A percentile compares a stretch with the other conserved stretches of the same genome.
phyloP scores from a whole-genome alignment of 2,888 invertebrate genomes.

The Agonopterix alstromeriana region DNA sequence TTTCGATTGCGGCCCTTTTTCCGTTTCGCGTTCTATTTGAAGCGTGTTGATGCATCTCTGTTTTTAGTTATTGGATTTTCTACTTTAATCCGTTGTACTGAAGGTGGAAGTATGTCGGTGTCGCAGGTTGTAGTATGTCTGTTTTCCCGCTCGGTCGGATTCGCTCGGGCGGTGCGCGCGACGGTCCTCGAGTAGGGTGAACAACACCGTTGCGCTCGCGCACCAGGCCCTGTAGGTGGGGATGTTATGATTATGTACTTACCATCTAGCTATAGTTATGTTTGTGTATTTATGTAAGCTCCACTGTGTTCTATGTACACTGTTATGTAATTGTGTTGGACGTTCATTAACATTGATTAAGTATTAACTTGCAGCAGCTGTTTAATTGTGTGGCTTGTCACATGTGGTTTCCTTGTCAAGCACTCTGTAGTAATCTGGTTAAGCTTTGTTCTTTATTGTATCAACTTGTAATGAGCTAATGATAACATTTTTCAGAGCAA shows the following conservation, averaged over 20 bases:
- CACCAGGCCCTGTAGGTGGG: constrained; percentile 35
- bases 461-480: too few relatives aligned
- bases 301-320: constrained; percentile 18
- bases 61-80: constrained; percentile 15
- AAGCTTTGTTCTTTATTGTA: too few relatives aligned
- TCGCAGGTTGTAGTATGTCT: constrained; percentile 37
- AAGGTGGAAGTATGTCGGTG: constrained; percentile 11
- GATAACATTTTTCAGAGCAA: too few relatives aligned
- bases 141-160: constrained; percentile 69
- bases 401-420: too few relatives aligned
- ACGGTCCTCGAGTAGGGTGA: constrained; percentile 21
- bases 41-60: constrained; percentile 62
- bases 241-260: constrained; percentile 5
- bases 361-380: constrained; percentile 3
- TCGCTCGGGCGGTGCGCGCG: constrained; percentile 62
- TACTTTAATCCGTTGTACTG: background rate
- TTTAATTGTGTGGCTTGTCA: constrained; percentile 10
- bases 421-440: too few relatives aligned
- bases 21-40: constrained; percentile 71
- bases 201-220: constrained; percentile 13
- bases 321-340: constrained; percentile 57
- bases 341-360: constrained; percentile 43
- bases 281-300: constrained; percentile 8
- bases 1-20: constrained; percentile 70
- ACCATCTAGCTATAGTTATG: background rate